These are phyloP conservation scores for Ypsolopha scabrella DNA, from an alignment of 2,888 invertebrate species.

Conservation along the genomic window DNA sequence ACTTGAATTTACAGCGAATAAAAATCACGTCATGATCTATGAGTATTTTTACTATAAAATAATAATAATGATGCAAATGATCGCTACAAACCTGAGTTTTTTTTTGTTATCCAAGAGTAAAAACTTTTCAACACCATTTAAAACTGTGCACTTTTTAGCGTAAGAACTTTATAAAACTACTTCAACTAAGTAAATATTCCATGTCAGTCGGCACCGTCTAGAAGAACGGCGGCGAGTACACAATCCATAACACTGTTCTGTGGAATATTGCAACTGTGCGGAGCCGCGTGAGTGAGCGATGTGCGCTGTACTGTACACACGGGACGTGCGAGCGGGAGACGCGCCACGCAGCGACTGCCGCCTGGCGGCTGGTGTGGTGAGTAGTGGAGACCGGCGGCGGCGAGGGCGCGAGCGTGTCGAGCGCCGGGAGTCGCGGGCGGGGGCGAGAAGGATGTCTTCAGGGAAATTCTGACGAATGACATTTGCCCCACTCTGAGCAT, in stretches of 20 bases:
- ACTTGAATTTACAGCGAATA: too few species aligned
- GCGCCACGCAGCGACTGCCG: conserved; percentile 6
- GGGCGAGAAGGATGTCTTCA: conserved; percentile 23
- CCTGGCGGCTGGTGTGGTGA: conserved; percentile 3
- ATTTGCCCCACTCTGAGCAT: conserved; percentile 44
- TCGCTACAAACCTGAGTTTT: too few species aligned
- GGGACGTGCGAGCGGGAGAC: conserved; percentile 9
- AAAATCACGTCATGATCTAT: too few species aligned
- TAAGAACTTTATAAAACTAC: too few species aligned
- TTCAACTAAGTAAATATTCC: too few species aligned
- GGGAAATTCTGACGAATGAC: conserved; percentile 59
- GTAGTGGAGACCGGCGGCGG: neutral
- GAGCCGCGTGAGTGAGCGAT: conserved; percentile 11
- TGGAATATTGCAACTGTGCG: conserved; percentile 9
- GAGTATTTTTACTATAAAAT: too few species aligned
- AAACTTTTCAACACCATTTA: too few species aligned
- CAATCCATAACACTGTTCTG: neutral
- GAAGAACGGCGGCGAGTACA: neutral
- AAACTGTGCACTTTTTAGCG: too few species aligned
- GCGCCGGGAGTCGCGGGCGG: conserved; percentile 3
- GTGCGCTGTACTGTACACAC: conserved; percentile 13
- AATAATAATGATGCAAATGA: too few species aligned
- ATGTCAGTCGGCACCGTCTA: too few species aligned
- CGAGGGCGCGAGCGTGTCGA: neutral
- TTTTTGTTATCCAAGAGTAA: too few species aligned